Evolutionary conservation across 1,140 invertebrate species (phyloP), one percentile per base, ranked within the genome.

Genomic region (Brachionus rotundiformis): DNA sequence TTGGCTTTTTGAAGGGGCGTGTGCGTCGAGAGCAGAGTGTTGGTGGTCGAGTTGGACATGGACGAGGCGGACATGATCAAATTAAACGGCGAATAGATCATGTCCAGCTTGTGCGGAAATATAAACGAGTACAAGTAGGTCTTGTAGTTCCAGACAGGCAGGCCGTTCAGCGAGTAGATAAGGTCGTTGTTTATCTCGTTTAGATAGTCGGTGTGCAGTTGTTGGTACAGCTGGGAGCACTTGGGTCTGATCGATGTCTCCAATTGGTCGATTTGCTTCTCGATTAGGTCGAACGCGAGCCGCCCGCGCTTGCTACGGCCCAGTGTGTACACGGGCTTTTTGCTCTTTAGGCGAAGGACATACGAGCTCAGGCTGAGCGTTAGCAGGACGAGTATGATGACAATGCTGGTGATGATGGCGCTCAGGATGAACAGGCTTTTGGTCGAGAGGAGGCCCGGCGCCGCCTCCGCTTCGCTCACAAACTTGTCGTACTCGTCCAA

Each of bases 121-220:
- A 79, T 27, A 19, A 2, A 59, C 31, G 49, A 29, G 23, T 31
- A 33, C 29, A 79, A 63, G 31, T 59, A 79, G 16, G 76, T 79
- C 47, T 79, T 79, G 33, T 41, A 79, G 25, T 79, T 79, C 25
- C 47, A 79, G 11, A 79, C 8, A 33, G 76, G 76, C 33, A 63
- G 29, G 10, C 47, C 59, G 31, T 39, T 54, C 0, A 73, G 8
- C 0, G 68, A 23, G 23, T 73, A 73, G 23, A 79, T 36, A 0
- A 79, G n/a, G 8, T 79, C 76, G 19, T 79, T 54, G 29, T 79
- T 63, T 0, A 79, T 10, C 19, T 79, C 76, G 31, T 79, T 79
- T 0, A 79, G 13, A 61, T 59, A 79, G 25, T 79, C 76, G 11
- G 16, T 79, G 59, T 79, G 76, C 3, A 79, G 11, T 25, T 79